Base-by-base conservation (phyloP, 2,797 vertebrate genomes). In the Pseudomugil gertrudae region DNA sequence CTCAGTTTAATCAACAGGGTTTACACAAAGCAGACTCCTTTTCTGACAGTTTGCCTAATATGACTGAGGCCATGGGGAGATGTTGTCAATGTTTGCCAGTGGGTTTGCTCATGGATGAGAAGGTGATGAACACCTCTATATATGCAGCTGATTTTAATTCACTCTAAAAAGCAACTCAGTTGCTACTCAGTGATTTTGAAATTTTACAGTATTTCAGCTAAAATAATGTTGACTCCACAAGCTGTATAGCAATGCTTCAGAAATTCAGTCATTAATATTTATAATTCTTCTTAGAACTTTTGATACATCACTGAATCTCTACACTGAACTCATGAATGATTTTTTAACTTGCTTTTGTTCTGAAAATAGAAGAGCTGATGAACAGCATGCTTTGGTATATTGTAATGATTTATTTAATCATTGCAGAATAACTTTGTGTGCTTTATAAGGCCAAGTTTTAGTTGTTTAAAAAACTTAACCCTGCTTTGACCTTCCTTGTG, bases 391-490 rank as follows among this genome's bases (percentile, higher is more conserved):
- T 93, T 94, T 87, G 79, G 92, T 92, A 92, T 54, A 43, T 64
- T 79, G 79, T 83, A 79, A 93, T 96, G 95, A 91, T 87, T 92
- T 89, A 95, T 95, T 95, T 94, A 90, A n/a, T n/a, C n/a, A n/a
- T n/a, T n/a, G n/a, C n/a, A n/a, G n/a, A n/a, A n/a, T n/a, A n/a
- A n/a, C n/a, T n/a, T n/a, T n/a, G n/a, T n/a, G n/a, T n/a, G n/a
- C n/a, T n/a, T n/a, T n/a, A n/a, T n/a, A n/a, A n/a, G n/a, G 76
- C 87, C 85, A 88, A 90, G 84, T 93, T 93, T 96, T 93, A 94
- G 94, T 94, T 94, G 95, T 97, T 96, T 96, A 95, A 94, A 96
- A 95, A 91, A 94, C 91, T 78, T 84, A 95, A 95, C 89, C 90
- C 93, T 94, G 92, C 90, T 89, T 95, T 96, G 96, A 98, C 96